Conservation (phyloP, 2,797 vertebrate species). For the Oophaga sylvatica region DNA sequence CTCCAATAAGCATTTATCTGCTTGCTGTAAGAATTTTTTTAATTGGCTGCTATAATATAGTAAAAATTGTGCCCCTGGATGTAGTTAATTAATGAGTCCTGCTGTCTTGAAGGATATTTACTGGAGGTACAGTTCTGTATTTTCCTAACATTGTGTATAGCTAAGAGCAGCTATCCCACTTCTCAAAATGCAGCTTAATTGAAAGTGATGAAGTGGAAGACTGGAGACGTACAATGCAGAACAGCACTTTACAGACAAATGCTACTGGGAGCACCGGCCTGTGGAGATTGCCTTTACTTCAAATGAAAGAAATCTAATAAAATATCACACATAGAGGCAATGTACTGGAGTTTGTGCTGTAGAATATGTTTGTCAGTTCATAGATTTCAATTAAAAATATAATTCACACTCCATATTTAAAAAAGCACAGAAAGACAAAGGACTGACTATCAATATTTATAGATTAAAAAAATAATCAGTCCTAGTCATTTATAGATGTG, state of each 20-base stretch:
- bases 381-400: not conserved
- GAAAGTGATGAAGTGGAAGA: slow-evolving; percentile 71
- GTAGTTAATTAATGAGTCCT: not conserved
- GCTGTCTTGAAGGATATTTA: not conserved
- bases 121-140: not conserved
- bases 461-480: not conserved
- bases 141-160: slow-evolving; percentile 3
- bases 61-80: not conserved
- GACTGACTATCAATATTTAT: not conserved
- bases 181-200: slow-evolving; percentile 61
- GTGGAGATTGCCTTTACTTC: slow-evolving; percentile 42
- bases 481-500: not conserved
- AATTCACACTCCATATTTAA: not conserved
- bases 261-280: slow-evolving; percentile 58
- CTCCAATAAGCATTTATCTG: not conserved
- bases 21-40: not conserved
- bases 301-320: slow-evolving; percentile 55
- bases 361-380: slow-evolving; percentile 8
- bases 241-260: slow-evolving; percentile 63
- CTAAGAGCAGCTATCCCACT: slow-evolving; percentile 50
- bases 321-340: slow-evolving; percentile 44
- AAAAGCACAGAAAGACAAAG: not conserved
- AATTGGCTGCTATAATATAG: not conserved
- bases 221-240: slow-evolving; percentile 60
- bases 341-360: slow-evolving; percentile 53